Evolutionary conservation across 2,113 vertebrate species (phyloP), one percentile per base, ranked within the genome.

Genomic region (Corydoras maculifer): DNA sequence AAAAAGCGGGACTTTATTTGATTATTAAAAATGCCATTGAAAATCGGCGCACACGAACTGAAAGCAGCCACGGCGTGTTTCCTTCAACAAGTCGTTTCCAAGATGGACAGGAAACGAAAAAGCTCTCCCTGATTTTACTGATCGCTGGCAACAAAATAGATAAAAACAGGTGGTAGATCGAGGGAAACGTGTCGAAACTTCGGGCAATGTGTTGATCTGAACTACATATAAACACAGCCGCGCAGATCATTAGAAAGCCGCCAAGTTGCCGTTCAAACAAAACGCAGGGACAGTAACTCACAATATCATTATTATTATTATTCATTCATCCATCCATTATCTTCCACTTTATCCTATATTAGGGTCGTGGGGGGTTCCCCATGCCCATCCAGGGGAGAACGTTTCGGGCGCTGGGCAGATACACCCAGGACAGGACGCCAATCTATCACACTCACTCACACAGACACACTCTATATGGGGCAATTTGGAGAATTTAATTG

Each of bases 211-310:
- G 57, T 62, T 13, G 30, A n/a, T 4, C 58, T 51, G n/a, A 48
- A 63, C 13, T 29, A 25, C 18, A 31, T 51, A 75, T 58, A 55
- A 77, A 79, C 18, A 25, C 18, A 80, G 77, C 78, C 81, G 48
- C 15, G 14, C 62, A 50, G 35, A 63, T 64, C 60, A 61, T 50
- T 8, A 15, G 15, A 18, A 72, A 84, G 35, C 49, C 81, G 68
- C 49, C 76, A 81, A 86, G 83, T 78, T 72, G 55, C 50, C 73
- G 58, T 64, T 64, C 73, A 70, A 53, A 68, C 58, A 82, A 77
- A 29, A 73, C 63, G 65, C 70, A 53, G 66, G 18, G 5, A 1
- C 18, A 25, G 18, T 25, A 25, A 25, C 18, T 25, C 18, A 25
- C 18, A 25, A 25, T 25, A 25, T 25, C 18, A 25, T 25, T 2